These are phyloP conservation scores for Netelia inedita DNA, from an alignment of 2,888 invertebrate species.

Conservation along the genomic window DNA sequence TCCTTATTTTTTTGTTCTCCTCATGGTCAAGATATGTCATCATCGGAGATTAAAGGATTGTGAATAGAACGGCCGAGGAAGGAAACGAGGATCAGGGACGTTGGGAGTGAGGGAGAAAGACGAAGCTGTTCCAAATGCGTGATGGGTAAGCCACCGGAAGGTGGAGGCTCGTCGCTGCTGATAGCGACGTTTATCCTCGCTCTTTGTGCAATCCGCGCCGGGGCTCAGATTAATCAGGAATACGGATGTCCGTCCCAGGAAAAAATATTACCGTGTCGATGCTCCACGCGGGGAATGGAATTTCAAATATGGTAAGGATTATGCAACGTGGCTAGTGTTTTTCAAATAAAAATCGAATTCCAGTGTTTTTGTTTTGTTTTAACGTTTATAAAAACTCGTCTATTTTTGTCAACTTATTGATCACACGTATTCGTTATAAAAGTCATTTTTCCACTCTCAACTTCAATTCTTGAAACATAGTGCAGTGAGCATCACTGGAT, in stretches of 20 bases:
- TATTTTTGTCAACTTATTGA: too few species aligned
- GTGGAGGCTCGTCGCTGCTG: slow-evolving; percentile 76
- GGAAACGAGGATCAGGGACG: neutral
- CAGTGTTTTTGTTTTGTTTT: neutral
- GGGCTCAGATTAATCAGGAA: slow-evolving; percentile 78
- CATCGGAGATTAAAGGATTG: slow-evolving; percentile 49
- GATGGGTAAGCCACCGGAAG: slow-evolving; percentile 82
- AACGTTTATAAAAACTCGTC: neutral
- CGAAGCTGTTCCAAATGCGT: slow-evolving; percentile 78
- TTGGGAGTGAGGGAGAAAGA: slow-evolving; percentile 3
- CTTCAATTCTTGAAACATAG: too few species aligned
- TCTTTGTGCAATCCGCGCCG: slow-evolving; percentile 64
- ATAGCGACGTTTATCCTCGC: slow-evolving; percentile 67
- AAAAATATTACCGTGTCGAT: slow-evolving; percentile 93
- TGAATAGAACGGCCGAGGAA: slow-evolving; percentile 9
- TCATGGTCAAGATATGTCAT: slow-evolving; percentile 61
- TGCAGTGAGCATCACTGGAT: too few species aligned
- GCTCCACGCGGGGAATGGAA: slow-evolving; percentile 91
- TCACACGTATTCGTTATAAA: too few species aligned
- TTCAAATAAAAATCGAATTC: slow-evolving; percentile 6
- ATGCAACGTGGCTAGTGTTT: neutral
- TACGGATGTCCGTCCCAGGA: slow-evolving; percentile 91
- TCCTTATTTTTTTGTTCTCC: slow-evolving; percentile 15
- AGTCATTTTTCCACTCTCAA: too few species aligned
- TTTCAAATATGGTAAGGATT: slow-evolving; percentile 92